Percentiles rank a stretch among this genome's conserved stretches.
Evolutionary conservation across 2,888 invertebrate genomes (phyloP).

Genomic region (Coelinius sp.): DNA sequence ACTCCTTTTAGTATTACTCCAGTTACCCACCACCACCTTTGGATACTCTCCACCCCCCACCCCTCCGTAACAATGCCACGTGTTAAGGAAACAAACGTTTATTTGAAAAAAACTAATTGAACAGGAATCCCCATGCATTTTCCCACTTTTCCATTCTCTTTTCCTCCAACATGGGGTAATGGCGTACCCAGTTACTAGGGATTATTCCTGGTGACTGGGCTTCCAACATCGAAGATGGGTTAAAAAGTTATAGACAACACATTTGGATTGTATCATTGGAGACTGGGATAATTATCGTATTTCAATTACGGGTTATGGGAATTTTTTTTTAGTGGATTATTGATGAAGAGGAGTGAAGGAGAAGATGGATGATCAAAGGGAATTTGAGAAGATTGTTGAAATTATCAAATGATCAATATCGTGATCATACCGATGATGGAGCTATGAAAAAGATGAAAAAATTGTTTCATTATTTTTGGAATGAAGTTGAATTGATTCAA

Average conservation of each 20-base stretch:
- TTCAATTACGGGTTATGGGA: not conserved
- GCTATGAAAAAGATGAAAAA: too few relatives aligned
- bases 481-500: too few relatives aligned
- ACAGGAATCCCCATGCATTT: slow-evolving; percentile 50
- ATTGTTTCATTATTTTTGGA: too few relatives aligned
- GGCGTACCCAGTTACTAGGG: slow-evolving; percentile 48
- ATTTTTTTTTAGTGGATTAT: not conserved
- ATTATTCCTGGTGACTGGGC: slow-evolving; percentile 54
- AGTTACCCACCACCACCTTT: slow-evolving; percentile 36
- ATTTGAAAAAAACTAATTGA: slow-evolving; percentile 61
- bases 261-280: not conserved
- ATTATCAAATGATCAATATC: too few relatives aligned
- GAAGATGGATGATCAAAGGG: not conserved
- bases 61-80: slow-evolving; percentile 53
- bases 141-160: slow-evolving; percentile 27
- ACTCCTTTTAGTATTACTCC: slow-evolving; percentile 33
- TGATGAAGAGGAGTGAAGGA: not conserved
- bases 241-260: slow-evolving; percentile 15
- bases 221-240: slow-evolving; percentile 30
- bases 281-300: not conserved
- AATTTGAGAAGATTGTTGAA: not conserved
- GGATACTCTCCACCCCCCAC: slow-evolving; percentile 22
- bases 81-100: slow-evolving; percentile 64
- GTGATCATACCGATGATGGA: too few relatives aligned
- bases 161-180: slow-evolving; percentile 33